Conservation (phyloP, 2,113 vertebrate genomes). For the Malurus alboscapulatus region DNA sequence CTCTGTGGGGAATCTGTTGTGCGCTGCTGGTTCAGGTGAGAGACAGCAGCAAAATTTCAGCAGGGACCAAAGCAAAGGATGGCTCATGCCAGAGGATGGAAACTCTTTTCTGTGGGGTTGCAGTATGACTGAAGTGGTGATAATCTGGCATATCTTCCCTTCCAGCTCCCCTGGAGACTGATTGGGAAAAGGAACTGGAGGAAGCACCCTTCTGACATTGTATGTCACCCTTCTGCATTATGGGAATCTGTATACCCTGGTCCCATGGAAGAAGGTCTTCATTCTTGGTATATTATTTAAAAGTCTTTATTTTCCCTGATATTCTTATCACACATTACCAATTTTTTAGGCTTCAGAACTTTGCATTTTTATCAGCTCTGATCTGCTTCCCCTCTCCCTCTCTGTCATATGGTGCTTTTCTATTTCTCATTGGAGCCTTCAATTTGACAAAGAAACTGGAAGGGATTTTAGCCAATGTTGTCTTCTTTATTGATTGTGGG, state of each 20-base stretch:
- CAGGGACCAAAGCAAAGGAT: background rate
- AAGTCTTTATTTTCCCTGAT: background rate
- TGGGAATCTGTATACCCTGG: background rate
- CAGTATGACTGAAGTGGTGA: background rate
- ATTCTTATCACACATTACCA: background rate
- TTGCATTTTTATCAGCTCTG: background rate
- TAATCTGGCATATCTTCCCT: background rate
- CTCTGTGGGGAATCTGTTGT: background rate
- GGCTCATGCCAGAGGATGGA: background rate
- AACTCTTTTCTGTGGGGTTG: background rate
- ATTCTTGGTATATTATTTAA: background rate
- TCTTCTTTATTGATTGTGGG: background rate
- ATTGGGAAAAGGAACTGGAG: background rate
- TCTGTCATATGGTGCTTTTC: background rate
- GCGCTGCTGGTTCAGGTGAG: background rate
- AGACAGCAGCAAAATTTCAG: background rate
- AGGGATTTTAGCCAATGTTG: conserved; percentile 18
- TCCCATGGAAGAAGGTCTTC: background rate
- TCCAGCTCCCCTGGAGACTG: background rate
- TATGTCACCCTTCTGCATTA: background rate
- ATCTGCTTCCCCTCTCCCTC: background rate
- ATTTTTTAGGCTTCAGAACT: background rate
- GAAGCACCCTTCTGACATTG: background rate
- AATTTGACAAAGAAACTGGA: background rate
- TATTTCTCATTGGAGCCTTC: background rate